Evolutionary conservation across 2,797 vertebrate species (phyloP), one percentile per base, ranked within the genome.

Genomic region (Phylloscopus collybita): DNA sequence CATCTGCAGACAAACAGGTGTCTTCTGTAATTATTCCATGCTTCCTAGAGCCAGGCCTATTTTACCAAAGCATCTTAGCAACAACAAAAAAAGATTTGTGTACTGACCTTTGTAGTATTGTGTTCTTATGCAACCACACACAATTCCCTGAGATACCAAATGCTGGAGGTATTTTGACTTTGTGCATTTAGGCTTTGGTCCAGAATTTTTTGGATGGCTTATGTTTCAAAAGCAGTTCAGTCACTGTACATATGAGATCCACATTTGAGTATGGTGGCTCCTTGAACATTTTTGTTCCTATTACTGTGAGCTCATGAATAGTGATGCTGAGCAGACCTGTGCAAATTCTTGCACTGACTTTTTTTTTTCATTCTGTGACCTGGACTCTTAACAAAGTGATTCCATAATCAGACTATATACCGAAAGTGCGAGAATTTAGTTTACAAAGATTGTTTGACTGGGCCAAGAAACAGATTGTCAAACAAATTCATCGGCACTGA

Each of bases 401-500:
- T 80, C 44, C 76, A 5, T 18, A 49, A 34, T 47, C 50, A 89
- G 42, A 25, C 50, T 83, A 42, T 62, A 86, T 18, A 32, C 32
- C 66, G 54, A 67, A 81, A 90, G 60, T 80, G 34, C 34, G 87
- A 59, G 40, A 80, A 71, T 92, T 88, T 80, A 84, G 79, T 88
- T 96, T 92, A 32, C 30, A 76, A 64, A 50, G 42, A 32, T 89
- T 94, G 80, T 91, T 92, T 81, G 57, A 74, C 73, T 93, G 53
- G 61, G 16, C 70, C 15, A 27, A 79, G 70, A 72, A 94, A 56
- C 59, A 84, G 47, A 47, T 40, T 95, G 94, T 97, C 96, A 97
- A 90, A 94, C 79, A 95, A 89, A 88, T 70, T 94, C 82, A 89
- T 66, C 76, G 70, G 65, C 81, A 75, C 72, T 93, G 75, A 93